These are phyloP conservation scores for Drosophila trapezifrons DNA, from an alignment of 1,140 invertebrate genomes.

Conservation along the genomic window DNA sequence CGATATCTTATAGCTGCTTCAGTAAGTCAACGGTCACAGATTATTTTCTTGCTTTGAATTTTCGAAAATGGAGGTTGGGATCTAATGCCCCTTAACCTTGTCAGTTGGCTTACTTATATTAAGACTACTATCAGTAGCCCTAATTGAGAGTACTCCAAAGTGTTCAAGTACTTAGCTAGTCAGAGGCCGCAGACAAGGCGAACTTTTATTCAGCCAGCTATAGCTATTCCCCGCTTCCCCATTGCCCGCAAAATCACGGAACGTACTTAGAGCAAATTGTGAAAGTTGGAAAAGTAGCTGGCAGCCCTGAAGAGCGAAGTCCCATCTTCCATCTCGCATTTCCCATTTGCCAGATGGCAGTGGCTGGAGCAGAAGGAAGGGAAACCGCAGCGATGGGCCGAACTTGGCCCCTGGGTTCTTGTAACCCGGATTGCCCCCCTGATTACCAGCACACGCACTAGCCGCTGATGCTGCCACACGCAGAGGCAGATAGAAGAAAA, in stretches of 20 bases:
- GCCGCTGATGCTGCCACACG: slow-evolving; percentile 53
- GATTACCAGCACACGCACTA: slow-evolving; percentile 69
- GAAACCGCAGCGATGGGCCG: slow-evolving; percentile 53
- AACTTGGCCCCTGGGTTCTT: slow-evolving; percentile 50
- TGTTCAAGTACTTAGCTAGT: slow-evolving; percentile 28
- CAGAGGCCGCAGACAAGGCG: slow-evolving; percentile 18
- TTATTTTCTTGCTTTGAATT: not conserved
- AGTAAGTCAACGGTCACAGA: not conserved
- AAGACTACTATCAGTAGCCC: slow-evolving; percentile 4
- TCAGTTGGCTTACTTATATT: not conserved
- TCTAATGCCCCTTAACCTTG: no score
- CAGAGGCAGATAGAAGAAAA: slow-evolving; percentile 49
- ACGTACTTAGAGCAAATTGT: slow-evolving; percentile 76
- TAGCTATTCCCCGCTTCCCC: slow-evolving; percentile 19
- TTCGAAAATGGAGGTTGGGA: not conserved
- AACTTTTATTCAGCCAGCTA: slow-evolving; percentile 35
- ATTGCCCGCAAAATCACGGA: slow-evolving; percentile 61
- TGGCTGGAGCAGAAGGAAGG: not conserved
- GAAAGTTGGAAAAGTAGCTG: slow-evolving; percentile 73
- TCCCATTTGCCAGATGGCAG: slow-evolving; percentile 32
- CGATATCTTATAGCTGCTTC: no score
- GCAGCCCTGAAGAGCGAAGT: slow-evolving; percentile 37
- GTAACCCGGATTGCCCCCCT: slow-evolving; percentile 42
- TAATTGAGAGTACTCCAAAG: slow-evolving; percentile 41
- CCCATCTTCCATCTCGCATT: slow-evolving; percentile 31